Evolutionary conservation across 2,888 invertebrate genomes (phyloP), one percentile per base, ranked within the genome.

Genomic region (Aporophyla nigra): DNA sequence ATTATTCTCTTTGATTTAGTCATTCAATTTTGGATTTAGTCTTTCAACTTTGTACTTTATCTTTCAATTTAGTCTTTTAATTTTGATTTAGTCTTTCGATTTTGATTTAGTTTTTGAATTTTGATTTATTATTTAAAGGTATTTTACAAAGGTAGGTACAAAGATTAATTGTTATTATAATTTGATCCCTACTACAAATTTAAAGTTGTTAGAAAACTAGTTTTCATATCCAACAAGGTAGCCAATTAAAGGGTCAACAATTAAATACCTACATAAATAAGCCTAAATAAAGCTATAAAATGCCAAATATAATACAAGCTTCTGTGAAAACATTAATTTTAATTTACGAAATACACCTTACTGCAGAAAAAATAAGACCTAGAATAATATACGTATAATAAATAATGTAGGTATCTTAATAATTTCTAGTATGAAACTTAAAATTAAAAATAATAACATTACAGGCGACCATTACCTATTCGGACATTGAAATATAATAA

Each of bases 241-340:
- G 27, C 62, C 70, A 83, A 77, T 80, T 67, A 71, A 58, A 67
- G 63, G n/a, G 51, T 53, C n/a, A 65, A 59, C 24, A 83, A 46
- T 70, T 24, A 63, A 61, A 33, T n/a, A 40, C 43, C 14, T 27
- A 46, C n/a, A 58, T 14, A 54, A 73, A 70, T 24, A 80, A 70
- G 21, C n/a, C 54, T 49, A 27, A 72, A 61, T n/a, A 46, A 61
- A 24, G 40, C 33, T 70, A 62, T 62, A 40, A 84, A 84, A 71
- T 54, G 49, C 33, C 56, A 58, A 68, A 78, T 43, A 49, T 63
- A 43, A 58, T 16, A 43, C 9, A 54, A 43, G 14, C 14, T 59
- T 65, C 21, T 40, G n/a, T 53, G 54, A 78, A 65, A 54, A 43
- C 24, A 14, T 12, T 49, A 0, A 51, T 54, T 70, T 53, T 7